Percentiles rank a stretch among this genome's conserved stretches.
Evolutionary conservation across 2,113 vertebrate genomes (phyloP).

Genomic region (Hepsetus odoe): DNA sequence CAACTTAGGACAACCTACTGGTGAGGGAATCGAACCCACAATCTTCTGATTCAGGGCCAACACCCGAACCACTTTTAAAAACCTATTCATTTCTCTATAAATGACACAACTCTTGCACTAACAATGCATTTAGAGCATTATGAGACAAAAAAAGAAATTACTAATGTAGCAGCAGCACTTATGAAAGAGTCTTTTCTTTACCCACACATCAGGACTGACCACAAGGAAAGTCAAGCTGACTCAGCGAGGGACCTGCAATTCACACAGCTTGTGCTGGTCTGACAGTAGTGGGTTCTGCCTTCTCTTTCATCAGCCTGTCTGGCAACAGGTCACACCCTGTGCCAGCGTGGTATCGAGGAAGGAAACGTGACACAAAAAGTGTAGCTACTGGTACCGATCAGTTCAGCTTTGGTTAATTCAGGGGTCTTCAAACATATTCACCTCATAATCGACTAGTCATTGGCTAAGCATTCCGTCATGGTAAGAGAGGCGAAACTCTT

Average conservation of each 20-base stretch:
- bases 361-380: background rate
- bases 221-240: constrained; percentile 3
- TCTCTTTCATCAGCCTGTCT: constrained; percentile 3
- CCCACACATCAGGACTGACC: background rate
- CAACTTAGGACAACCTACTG: too few relatives aligned
- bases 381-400: background rate
- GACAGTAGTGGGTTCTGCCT: background rate
- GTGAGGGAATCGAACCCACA: too few relatives aligned
- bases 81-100: too few relatives aligned
- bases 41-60: too few relatives aligned
- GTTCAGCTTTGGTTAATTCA: background rate
- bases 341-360: constrained; percentile 3
- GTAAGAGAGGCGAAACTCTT: too few relatives aligned
- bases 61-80: too few relatives aligned
- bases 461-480: too few relatives aligned
- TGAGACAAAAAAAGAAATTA: background rate
- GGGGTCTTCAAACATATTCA: too few relatives aligned
- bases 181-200: constrained; percentile 1
- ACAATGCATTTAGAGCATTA: background rate
- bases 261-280: background rate
- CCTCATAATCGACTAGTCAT: too few relatives aligned
- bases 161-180: background rate
- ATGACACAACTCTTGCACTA: too few relatives aligned
- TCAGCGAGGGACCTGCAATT: background rate
- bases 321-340: background rate